phyloP scores from a whole-genome alignment of 1,140 invertebrate species.

The Meloidogyne floridensis region DNA sequence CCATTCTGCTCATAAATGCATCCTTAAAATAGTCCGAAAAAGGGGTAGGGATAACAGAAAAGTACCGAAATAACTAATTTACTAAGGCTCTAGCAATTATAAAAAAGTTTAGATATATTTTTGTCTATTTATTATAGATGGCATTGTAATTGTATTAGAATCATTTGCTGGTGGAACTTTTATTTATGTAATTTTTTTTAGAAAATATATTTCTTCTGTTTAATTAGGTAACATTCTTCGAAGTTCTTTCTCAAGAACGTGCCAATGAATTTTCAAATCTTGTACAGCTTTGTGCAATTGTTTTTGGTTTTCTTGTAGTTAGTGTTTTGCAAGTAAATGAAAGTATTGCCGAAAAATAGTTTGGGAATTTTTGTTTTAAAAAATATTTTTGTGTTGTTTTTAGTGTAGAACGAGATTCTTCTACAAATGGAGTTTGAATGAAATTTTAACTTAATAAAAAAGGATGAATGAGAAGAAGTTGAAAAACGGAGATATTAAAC shows the following conservation, averaged over 20 bases:
- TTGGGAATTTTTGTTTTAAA: neutral
- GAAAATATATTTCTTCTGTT: neutral
- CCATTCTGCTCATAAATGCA: too few species aligned
- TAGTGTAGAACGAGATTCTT: neutral
- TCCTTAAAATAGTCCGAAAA: too few species aligned
- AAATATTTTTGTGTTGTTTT: neutral
- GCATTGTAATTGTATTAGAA: conserved; percentile 59
- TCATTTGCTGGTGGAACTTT: conserved; percentile 65
- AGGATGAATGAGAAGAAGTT: neutral
- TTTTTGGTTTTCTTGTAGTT: conserved; percentile 59
- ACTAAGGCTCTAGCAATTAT: neutral
- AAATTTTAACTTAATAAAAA: neutral
- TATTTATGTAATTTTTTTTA: conserved; percentile 53
- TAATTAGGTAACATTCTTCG: conserved; percentile 48
- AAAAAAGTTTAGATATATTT: neutral
- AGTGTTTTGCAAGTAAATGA: conserved; percentile 49
- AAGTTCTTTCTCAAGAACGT: conserved; percentile 56
- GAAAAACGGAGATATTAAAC: neutral
- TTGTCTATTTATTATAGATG: conserved; percentile 40
- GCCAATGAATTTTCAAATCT: conserved; percentile 61
- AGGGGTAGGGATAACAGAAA: too few species aligned
- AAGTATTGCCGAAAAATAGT: conserved; percentile 11
- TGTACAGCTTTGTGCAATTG: conserved; percentile 58
- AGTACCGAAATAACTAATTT: too few species aligned
- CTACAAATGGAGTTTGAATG: neutral